phyloP scores from a whole-genome alignment of 2,797 vertebrate species.

The Lagodon rhomboides region DNA sequence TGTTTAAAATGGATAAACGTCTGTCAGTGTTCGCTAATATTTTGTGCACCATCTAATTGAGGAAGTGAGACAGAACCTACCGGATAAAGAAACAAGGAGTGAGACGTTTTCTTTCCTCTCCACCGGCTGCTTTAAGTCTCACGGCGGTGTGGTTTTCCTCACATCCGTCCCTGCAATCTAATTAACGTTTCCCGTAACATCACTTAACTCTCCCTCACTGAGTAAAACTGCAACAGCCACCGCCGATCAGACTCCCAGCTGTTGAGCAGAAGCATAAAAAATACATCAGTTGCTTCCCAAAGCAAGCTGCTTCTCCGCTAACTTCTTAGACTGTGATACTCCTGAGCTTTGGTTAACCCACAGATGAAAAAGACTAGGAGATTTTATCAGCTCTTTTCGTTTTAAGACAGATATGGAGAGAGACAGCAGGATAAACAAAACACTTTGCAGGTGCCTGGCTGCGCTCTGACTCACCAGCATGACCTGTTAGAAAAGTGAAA shows the following conservation, averaged over 20 bases:
- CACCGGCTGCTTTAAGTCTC: neutral
- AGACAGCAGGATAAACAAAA: too few species aligned
- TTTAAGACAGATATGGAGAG: neutral
- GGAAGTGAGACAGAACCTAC: neutral
- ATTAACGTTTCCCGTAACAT: constrained; percentile 48
- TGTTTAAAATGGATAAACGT: neutral
- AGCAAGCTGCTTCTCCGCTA: neutral
- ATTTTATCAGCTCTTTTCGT: neutral
- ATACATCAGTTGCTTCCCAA: neutral
- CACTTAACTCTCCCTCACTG: constrained; percentile 31
- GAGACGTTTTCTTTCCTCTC: neutral
- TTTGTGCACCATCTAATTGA: too few species aligned
- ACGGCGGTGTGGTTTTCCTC: constrained; percentile 23
- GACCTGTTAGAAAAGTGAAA: neutral
- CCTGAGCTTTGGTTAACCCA: neutral
- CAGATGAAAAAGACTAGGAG: neutral
- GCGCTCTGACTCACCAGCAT: neutral
- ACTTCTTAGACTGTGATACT: neutral
- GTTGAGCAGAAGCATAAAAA: constrained; percentile 35
- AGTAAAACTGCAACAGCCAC: constrained; percentile 42
- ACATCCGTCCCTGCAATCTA: constrained; percentile 38
- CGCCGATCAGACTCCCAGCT: constrained; percentile 39
- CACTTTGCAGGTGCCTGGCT: neutral
- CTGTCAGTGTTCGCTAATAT: too few species aligned
- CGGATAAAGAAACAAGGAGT: neutral